Evolutionary conservation across 2,888 invertebrate genomes (phyloP), one percentile per base, ranked within the genome.

Genomic region (Orchesella flavescens): DNA sequence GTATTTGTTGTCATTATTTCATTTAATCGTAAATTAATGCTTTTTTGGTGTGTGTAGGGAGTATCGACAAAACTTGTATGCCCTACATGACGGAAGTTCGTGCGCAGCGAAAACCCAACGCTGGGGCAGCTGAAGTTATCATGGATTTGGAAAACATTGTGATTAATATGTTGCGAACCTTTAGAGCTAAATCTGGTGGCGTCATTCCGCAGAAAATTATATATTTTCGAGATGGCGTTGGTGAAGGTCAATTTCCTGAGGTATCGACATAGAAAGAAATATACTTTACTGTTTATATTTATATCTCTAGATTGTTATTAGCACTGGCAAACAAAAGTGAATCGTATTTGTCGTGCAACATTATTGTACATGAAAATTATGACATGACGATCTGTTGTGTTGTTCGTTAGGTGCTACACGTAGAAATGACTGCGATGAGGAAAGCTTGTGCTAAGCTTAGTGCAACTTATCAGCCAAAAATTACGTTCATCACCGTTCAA

Each of bases 401-500:
- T 69, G n/a, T 66, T 7, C 7, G 34, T 4, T 12, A 86, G 86
- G 91, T 91, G 13, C 68, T 88, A 5, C 77, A 83, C 3, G 49
- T 68, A 9, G 89, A 89, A 66, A 83, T 89, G 82, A 65, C 24
- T 13, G 88, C 89, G 43, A 87, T 89, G 1, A 87, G 91, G 89
- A 90, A 91, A 83, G 92, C 93, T 1, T 93, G 93, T 87, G 24
- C 91, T 90, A 89, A 24, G 5, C 15, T 81, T 43, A 89, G 92
- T 86, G 88, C 90, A 1, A 91, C 90, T 53, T 93, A 93, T 43
- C 91, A 92, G 88, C 93, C 93, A 5, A 92, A 92, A 17, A 92
- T 92, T 74, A 93, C 93, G 12, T 93, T 92, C 89, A 91, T 93
- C 75, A 92, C 92, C 10, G 93, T 93, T n/a, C 93, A 93, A 90